Conservation (phyloP, 2,888 invertebrate genomes). For the Petrolisthes manimaculis region DNA sequence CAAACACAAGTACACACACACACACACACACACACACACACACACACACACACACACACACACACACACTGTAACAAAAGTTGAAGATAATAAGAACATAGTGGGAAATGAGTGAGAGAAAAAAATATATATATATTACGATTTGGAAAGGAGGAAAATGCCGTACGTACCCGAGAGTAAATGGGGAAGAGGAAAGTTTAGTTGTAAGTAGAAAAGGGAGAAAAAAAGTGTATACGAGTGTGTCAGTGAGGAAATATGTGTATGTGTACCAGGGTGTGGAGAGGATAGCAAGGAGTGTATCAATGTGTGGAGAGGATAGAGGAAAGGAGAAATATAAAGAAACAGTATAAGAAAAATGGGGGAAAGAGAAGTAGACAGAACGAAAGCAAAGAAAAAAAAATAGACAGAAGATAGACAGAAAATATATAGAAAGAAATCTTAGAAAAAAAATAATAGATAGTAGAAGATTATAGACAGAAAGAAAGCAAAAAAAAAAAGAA, state of each 20-base stretch:
- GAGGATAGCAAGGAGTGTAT: too few species aligned
- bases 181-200: too few species aligned
- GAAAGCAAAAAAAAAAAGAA: neutral
- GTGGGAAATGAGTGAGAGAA: neutral
- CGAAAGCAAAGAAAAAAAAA: neutral
- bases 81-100: neutral
- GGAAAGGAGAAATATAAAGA: neutral
- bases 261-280: too few species aligned
- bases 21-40: conserved; percentile 9
- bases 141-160: neutral
- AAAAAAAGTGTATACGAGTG: too few species aligned
- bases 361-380: neutral
- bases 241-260: too few species aligned
- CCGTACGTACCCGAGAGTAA: too few species aligned
- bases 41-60: conserved; percentile 14
- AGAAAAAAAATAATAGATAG: conserved; percentile 1
- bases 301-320: too few species aligned
- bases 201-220: too few species aligned
- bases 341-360: neutral
- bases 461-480: neutral
- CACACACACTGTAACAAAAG: neutral
- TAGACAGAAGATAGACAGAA: too few species aligned
- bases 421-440: too few species aligned
- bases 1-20: neutral
- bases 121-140: neutral